These are phyloP conservation scores for Lycophotia porphyrea DNA, from an alignment of 2,888 invertebrate genomes.

Conservation along the genomic window DNA sequence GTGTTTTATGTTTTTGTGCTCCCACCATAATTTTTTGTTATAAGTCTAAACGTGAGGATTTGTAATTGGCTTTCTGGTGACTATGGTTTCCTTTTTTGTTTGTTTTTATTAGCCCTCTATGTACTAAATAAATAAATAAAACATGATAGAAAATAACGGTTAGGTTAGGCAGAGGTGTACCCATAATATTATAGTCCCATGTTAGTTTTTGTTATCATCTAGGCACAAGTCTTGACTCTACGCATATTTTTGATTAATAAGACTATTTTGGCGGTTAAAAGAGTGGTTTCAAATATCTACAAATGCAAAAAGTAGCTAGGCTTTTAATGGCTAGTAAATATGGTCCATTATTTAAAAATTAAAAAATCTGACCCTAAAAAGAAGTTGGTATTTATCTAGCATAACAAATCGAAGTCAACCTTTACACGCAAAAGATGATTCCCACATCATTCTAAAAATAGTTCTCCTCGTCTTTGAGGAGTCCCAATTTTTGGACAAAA, in stretches of 20 bases:
- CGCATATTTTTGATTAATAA: neutral
- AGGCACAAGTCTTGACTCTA: neutral
- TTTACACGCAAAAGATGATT: neutral
- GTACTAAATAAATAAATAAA: neutral
- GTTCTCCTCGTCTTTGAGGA: slow-evolving; percentile 15
- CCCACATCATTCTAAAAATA: slow-evolving; percentile 23
- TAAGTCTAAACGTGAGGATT: too few relatives aligned
- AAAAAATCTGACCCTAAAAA: neutral
- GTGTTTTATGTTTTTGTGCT: too few relatives aligned
- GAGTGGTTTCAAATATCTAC: neutral
- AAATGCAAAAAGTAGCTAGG: neutral
- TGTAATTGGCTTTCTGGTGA: too few relatives aligned
- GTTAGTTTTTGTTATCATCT: neutral
- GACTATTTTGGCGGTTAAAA: too few relatives aligned
- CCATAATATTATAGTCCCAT: neutral
- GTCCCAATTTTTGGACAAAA: slow-evolving; percentile 32
- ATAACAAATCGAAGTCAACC: neutral
- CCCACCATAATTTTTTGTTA: too few relatives aligned
- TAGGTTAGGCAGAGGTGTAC: neutral
- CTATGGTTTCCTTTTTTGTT: too few relatives aligned
- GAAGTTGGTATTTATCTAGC: neutral
- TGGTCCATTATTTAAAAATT: neutral
- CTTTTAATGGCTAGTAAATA: neutral
- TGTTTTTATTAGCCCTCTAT: too few relatives aligned
- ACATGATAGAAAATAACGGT: neutral